phyloP scores from a whole-genome alignment of 2,113 vertebrate species.

The Tychaedon coryphoeus region DNA sequence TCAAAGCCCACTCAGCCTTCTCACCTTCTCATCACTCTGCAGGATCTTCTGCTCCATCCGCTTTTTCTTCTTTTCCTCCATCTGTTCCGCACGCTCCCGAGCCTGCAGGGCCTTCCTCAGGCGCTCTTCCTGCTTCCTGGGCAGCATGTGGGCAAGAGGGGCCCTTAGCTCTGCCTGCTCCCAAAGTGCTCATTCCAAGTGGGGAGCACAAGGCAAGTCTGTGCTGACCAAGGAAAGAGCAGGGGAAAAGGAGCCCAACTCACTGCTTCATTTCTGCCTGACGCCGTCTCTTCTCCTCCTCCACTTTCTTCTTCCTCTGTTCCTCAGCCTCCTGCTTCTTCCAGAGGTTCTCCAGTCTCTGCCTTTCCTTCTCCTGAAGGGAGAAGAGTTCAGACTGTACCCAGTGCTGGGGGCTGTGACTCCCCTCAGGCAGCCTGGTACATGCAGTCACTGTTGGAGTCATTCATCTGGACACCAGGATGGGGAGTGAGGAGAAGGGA shows the following conservation, averaged over 20 bases:
- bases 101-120: conserved; percentile 85
- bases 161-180: neutral
- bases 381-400: neutral
- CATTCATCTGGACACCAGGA: neutral
- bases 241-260: neutral
- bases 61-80: conserved; percentile 90
- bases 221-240: neutral
- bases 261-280: conserved; percentile 89
- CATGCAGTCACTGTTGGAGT: neutral
- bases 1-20: neutral
- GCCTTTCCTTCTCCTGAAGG: conserved; percentile 83
- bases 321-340: conserved; percentile 92
- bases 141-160: neutral
- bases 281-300: conserved; percentile 87
- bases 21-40: conserved; percentile 86
- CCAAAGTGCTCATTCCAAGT: fast-evolving
- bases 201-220: neutral
- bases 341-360: conserved; percentile 86
- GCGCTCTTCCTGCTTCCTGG: conserved; percentile 89
- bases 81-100: conserved; percentile 86
- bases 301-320: conserved; percentile 86
- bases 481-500: neutral
- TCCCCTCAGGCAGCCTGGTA: neutral
- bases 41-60: conserved; percentile 87
- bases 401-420: neutral